phyloP scores from a whole-genome alignment of 2,888 invertebrate species.

The Meta bourneti region DNA sequence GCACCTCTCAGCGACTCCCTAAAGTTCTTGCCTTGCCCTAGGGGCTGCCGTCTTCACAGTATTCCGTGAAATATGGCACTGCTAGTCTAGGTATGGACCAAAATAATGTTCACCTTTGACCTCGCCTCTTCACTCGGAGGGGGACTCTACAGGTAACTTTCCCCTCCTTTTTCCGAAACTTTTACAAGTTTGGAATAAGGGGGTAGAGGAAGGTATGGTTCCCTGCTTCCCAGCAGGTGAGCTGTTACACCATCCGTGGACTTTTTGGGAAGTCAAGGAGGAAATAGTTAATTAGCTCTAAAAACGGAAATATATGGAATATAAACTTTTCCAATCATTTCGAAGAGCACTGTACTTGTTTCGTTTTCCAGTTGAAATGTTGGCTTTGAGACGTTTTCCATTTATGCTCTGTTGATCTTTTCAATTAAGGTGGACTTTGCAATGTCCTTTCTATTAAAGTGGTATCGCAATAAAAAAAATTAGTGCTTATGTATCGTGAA shows the following conservation, averaged over 20 bases:
- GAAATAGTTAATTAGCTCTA: neutral
- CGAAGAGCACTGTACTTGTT: neutral
- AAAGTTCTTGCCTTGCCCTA: no score
- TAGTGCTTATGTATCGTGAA: no score
- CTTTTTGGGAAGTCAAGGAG: neutral
- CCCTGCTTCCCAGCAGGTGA: neutral
- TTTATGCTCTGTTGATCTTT: no score
- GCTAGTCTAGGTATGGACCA: constrained; percentile 32
- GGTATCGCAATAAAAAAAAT: no score
- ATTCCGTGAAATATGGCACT: constrained; percentile 71
- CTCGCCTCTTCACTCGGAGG: constrained; percentile 35
- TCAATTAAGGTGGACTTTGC: no score
- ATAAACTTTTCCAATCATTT: neutral
- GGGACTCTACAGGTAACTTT: neutral
- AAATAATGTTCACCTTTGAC: constrained; percentile 72
- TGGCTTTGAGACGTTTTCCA: no score
- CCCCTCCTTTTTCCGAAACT: constrained; percentile 9
- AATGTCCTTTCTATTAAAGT: no score
- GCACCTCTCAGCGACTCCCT: neutral
- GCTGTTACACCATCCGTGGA: neutral
- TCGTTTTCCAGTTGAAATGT: no score
- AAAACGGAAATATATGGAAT: constrained; percentile 2
- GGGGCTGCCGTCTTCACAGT: constrained; percentile 8
- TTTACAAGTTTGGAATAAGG: neutral
- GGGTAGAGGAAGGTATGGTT: constrained; percentile 8